Percentiles rank a stretch among this genome's conserved stretches.
Conservation (phyloP, 2,888 invertebrate species). For the Baccha elongata region DNA sequence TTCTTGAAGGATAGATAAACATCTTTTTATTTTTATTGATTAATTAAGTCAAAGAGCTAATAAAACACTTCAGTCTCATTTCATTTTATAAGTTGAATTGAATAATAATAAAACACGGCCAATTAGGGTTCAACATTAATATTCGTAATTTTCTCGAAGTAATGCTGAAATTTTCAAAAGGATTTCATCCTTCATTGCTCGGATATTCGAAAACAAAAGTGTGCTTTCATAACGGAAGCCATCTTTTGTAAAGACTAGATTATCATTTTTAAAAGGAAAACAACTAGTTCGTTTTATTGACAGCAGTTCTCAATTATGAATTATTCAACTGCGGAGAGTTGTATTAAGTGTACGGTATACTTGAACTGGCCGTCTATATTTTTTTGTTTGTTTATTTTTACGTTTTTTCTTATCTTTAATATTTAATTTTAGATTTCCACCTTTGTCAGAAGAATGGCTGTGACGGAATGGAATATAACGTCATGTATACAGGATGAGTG, state of each 20-base stretch:
- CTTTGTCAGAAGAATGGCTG: slow-evolving; percentile 19
- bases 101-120: neutral
- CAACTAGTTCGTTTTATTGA: neutral
- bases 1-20: slow-evolving; percentile 35
- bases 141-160: too few relatives aligned
- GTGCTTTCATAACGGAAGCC: neutral
- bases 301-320: slow-evolving; percentile 22
- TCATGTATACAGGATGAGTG: slow-evolving; percentile 37
- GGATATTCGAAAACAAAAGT: neutral
- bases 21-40: slow-evolving; percentile 43
- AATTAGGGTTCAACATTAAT: too few relatives aligned
- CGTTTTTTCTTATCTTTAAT: slow-evolving; percentile 44
- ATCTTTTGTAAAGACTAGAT: neutral
- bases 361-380: neutral
- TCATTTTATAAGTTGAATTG: too few relatives aligned
- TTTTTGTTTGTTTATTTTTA: neutral
- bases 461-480: slow-evolving; percentile 27
- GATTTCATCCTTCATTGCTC: too few relatives aligned
- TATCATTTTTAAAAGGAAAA: slow-evolving; percentile 4
- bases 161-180: neutral
- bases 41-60: slow-evolving; percentile 42
- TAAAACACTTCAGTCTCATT: slow-evolving; percentile 21
- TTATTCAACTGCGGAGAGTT: slow-evolving; percentile 16
- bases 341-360: too few relatives aligned
- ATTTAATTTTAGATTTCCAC: slow-evolving; percentile 68